A percentile compares a stretch with the other conserved stretches of the same genome.
Conservation (phyloP, 2,888 invertebrate species). For the Matsumyia berberina region DNA sequence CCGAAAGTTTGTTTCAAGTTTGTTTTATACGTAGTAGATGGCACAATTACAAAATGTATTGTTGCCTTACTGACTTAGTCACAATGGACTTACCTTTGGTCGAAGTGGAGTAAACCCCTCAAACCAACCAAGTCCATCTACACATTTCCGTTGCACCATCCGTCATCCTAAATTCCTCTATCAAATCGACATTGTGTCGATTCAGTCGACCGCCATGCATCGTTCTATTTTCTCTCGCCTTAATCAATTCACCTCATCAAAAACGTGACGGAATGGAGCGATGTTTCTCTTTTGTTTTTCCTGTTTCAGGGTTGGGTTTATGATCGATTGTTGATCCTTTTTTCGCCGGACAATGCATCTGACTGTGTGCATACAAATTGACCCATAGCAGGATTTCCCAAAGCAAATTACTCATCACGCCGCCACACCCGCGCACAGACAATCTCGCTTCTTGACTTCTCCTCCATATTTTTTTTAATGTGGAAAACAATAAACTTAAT, state of each 20-base stretch:
- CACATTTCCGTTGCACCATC: too few species aligned
- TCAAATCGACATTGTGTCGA: too few species aligned
- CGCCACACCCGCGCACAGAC: slow-evolving; percentile 56
- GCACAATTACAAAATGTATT: too few species aligned
- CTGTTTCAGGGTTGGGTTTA: slow-evolving; percentile 9
- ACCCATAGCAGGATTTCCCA: slow-evolving; percentile 36
- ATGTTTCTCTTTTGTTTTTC: neutral
- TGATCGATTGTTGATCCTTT: slow-evolving; percentile 51
- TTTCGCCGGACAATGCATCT: slow-evolving; percentile 20
- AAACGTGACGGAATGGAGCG: slow-evolving; percentile 27
- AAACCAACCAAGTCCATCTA: too few species aligned
- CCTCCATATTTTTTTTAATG: slow-evolving; percentile 47
- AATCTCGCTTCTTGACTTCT: too few species aligned
- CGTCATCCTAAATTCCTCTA: too few species aligned
- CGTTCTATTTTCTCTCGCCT: slow-evolving; percentile 10
- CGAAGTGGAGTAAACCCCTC: too few species aligned
- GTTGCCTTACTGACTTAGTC: too few species aligned
- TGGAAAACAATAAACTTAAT: slow-evolving; percentile 54
- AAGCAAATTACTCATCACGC: slow-evolving; percentile 45
- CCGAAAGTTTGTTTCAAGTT: too few species aligned
- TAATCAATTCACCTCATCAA: neutral
- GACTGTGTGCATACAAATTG: slow-evolving; percentile 50
- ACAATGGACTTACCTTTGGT: too few species aligned
- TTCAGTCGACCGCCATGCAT: neutral
- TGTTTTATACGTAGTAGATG: too few species aligned